Percentiles rank a stretch among this genome's conserved stretches.
These are phyloP conservation scores for Mesaphorura yosii DNA, from an alignment of 1,140 invertebrate species.

Conservation along the genomic window DNA sequence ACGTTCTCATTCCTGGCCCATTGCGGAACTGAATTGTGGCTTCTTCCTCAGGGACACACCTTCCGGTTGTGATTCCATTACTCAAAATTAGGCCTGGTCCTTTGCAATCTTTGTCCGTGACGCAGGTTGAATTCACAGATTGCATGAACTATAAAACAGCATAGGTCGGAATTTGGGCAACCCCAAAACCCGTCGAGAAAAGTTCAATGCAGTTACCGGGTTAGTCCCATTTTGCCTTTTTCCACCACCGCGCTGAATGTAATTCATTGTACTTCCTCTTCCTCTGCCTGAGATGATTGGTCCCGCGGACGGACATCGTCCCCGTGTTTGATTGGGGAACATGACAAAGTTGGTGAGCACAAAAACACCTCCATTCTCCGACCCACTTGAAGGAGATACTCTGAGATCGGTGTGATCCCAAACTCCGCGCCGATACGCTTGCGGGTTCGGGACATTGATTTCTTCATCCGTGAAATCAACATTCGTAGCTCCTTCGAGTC, in stretches of 20 bases:
- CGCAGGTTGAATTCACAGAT: too few relatives aligned
- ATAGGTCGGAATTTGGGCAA: too few relatives aligned
- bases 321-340: slow-evolving; percentile 40
- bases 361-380: slow-evolving; percentile 44
- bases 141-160: too few relatives aligned
- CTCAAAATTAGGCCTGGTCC: slow-evolving; percentile 25
- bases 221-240: slow-evolving; percentile 1
- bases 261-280: too few relatives aligned
- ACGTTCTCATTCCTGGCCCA: too few relatives aligned
- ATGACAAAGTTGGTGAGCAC: slow-evolving; percentile 44
- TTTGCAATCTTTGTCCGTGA: slow-evolving; percentile 31
- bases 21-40: too few relatives aligned
- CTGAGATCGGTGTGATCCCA: slow-evolving; percentile 47
- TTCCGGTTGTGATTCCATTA: slow-evolving; percentile 40
- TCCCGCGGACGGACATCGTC: slow-evolving; percentile 39
- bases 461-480: slow-evolving; percentile 30
- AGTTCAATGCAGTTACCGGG: slow-evolving; percentile 29
- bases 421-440: slow-evolving; percentile 35
- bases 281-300: too few relatives aligned
- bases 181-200: too few relatives aligned
- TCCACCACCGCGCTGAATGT: too few relatives aligned
- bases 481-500: too few relatives aligned
- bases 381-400: too few relatives aligned
- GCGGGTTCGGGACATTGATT: slow-evolving; percentile 19
- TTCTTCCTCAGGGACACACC: slow-evolving; percentile 34